Evolutionary conservation across 1,140 invertebrate genomes (phyloP).

Genomic region (Radopholus similis): DNA sequence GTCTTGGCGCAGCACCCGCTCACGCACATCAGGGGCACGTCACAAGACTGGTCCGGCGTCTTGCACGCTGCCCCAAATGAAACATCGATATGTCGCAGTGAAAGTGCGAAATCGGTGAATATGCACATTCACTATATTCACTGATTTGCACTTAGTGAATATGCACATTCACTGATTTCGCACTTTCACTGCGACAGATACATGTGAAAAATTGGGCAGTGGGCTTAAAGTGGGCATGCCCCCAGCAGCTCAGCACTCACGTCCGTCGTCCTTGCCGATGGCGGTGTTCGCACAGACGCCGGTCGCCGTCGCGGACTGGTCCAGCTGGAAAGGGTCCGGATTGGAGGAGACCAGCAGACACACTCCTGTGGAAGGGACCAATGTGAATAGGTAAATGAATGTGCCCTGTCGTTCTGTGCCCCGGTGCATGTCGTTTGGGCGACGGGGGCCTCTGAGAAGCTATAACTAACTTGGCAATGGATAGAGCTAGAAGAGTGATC

Average conservation of each 20-base stretch:
- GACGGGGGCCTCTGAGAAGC: not conserved
- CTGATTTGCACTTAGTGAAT: not conserved
- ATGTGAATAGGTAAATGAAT: no score
- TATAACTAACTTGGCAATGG: not conserved
- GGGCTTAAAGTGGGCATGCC: not conserved
- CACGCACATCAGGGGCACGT: not conserved
- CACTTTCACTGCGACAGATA: no score
- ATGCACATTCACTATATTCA: not conserved
- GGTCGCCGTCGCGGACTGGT: not conserved
- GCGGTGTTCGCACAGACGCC: not conserved
- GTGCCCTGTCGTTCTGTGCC: not conserved
- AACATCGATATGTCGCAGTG: not conserved
- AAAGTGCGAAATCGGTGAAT: not conserved
- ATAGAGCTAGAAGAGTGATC: not conserved
- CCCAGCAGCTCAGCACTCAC: not conserved
- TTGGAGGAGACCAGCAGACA: not conserved
- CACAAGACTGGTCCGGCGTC: not conserved
- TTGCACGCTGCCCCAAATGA: slow-evolving; percentile 1
- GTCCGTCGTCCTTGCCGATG: not conserved
- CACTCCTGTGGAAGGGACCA: no score
- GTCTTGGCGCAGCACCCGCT: not conserved
- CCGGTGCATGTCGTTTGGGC: not conserved
- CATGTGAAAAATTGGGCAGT: not conserved
- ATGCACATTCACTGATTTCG: not conserved
- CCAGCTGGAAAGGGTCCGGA: not conserved